Evolutionary conservation across 2,888 invertebrate species (phyloP).

Genomic region (Cheilosia soror): DNA sequence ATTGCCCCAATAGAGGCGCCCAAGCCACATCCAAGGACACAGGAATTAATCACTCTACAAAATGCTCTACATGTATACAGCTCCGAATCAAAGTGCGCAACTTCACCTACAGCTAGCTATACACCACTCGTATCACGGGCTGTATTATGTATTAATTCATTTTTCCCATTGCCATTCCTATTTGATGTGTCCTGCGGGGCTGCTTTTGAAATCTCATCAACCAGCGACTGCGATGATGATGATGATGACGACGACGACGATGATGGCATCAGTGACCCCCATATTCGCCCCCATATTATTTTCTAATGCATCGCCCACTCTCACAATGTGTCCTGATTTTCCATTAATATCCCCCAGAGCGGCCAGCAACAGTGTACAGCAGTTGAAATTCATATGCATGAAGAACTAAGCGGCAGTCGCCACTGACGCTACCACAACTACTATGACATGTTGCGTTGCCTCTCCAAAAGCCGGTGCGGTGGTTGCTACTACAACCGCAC

Average conservation of each 20-base stretch:
- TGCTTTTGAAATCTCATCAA: constrained; percentile 71
- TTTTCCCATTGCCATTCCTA: constrained; percentile 62
- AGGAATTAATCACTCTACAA: constrained; percentile 62
- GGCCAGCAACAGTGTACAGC: constrained; percentile 44
- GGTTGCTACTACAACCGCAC: constrained; percentile 12
- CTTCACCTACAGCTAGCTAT: constrained; percentile 26
- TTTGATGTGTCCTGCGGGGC: constrained; percentile 72
- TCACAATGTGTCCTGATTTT: constrained; percentile 55
- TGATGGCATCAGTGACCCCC: background rate
- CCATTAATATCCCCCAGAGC: constrained; percentile 55
- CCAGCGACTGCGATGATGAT: constrained; percentile 35
- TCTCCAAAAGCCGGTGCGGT: constrained; percentile 47
- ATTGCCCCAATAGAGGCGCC: constrained; percentile 30
- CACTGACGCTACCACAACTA: constrained; percentile 46
- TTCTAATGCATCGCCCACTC: constrained; percentile 20
- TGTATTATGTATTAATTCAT: constrained; percentile 65
- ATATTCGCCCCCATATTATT: background rate
- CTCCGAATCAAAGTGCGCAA: constrained; percentile 61
- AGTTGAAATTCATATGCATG: constrained; percentile 52
- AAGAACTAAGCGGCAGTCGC: constrained; percentile 29
- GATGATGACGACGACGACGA: background rate
- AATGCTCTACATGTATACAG: constrained; percentile 25
- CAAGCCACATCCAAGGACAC: constrained; percentile 35
- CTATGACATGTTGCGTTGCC: constrained; percentile 60
- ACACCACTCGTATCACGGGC: background rate